Conservation (phyloP, 2,888 invertebrate genomes). For the Cephus spinipes region DNA sequence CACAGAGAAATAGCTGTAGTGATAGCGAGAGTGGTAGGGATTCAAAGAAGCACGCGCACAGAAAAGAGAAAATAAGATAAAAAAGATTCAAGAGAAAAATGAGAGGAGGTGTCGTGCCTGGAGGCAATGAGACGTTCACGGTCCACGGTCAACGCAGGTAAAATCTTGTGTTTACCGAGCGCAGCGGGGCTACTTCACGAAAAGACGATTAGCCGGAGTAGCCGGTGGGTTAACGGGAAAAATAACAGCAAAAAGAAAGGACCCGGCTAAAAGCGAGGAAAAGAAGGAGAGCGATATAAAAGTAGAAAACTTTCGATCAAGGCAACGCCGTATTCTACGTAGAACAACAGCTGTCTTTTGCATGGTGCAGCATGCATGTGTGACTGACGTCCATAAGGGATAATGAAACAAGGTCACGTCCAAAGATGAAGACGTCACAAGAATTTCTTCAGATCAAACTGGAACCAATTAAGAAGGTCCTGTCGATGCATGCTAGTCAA, state of each 20-base stretch:
- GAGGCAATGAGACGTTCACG: slow-evolving; percentile 17
- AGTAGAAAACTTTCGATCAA: neutral
- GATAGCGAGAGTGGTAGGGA: neutral
- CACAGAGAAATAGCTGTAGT: neutral
- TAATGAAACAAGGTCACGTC: neutral
- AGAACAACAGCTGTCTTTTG: neutral
- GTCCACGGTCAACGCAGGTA: slow-evolving; percentile 2
- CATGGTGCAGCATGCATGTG: neutral
- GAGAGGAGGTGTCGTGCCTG: slow-evolving; percentile 24
- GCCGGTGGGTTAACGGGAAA: neutral
- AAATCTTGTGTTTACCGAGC: slow-evolving; percentile 23
- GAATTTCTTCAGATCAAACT: neutral
- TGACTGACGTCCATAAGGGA: neutral
- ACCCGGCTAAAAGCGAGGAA: neutral
- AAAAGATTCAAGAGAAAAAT: slow-evolving; percentile 7
- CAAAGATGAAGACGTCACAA: neutral
- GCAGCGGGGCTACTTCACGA: slow-evolving; percentile 7
- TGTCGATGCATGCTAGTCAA: too few species aligned
- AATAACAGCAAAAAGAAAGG: neutral
- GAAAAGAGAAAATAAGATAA: neutral
- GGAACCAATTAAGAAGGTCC: neutral
- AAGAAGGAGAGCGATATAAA: neutral
- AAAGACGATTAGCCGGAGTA: neutral
- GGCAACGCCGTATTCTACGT: neutral
- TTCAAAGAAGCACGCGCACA: slow-evolving; percentile 7